Evolutionary conservation across 1,140 invertebrate genomes (phyloP).

Genomic region (Eurosta solidaginis): DNA sequence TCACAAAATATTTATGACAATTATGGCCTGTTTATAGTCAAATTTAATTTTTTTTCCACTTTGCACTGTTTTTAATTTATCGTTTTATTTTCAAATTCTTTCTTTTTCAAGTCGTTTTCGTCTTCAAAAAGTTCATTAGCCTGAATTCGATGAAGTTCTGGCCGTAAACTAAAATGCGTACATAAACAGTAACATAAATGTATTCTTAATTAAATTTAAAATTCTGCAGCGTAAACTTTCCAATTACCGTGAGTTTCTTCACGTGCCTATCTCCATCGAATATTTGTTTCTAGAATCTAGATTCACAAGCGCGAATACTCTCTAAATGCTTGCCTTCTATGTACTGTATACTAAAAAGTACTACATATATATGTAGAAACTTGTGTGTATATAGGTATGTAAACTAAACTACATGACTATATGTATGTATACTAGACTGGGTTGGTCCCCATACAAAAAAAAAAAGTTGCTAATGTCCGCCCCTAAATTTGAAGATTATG

Average conservation of each 20-base stretch:
- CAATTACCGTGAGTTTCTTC: constrained; percentile 10
- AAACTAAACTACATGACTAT: no score
- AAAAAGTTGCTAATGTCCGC: no score
- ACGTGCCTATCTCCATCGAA: neutral
- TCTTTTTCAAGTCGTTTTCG: neutral
- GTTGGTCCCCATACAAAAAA: no score
- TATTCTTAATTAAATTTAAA: constrained; percentile 24
- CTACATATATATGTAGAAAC: neutral
- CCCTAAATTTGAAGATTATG: no score
- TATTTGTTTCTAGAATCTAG: neutral
- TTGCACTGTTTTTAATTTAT: neutral
- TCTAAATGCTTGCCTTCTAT: neutral
- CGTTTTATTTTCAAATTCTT: neutral
- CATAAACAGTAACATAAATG: neutral
- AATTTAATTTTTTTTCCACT: neutral
- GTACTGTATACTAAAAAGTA: neutral
- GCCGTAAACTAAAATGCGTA: neutral
- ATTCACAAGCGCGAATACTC: neutral
- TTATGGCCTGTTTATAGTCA: neutral
- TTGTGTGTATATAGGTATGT: neutral
- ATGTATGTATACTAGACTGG: no score
- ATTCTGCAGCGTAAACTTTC: constrained; percentile 14
- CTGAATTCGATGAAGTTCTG: neutral
- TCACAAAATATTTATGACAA: no score
- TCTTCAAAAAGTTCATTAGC: neutral